Evolutionary conservation across 2,888 invertebrate genomes (phyloP), one percentile per base, ranked within the genome.

Genomic region (Drosophila birchii): DNA sequence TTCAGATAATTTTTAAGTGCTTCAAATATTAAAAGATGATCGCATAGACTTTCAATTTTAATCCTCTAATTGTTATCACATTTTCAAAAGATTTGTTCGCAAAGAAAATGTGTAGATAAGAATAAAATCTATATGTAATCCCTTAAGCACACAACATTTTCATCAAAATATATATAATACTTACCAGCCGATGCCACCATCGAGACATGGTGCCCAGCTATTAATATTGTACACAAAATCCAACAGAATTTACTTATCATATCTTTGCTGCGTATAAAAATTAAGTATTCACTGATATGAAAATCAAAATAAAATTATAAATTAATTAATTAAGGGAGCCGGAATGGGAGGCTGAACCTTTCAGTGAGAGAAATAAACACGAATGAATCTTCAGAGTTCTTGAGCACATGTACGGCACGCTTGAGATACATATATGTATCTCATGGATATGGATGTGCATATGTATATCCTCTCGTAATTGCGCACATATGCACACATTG

Each of bases 401-500:
- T 51, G 51, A 51, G 51, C 51, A 51, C 51, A 51, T 51, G 51
- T 51, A 51, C 34, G 51, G 51, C 51, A 51, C 51, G 51, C 51
- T 51, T 51, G 34, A 16, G 51, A 51, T 34, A 51, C 51, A 51
- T 34, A 51, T 34, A 51, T 34, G 49, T 51, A 34, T 45, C 44
- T 45, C 44, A 47, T 29, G 26, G 45, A 47, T 47, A 47, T n/a
- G 26, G 45, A 47, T 45, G 44, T 45, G 44, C 44, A 47, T 29
- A 26, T 47, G 45, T 47, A 26, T 47, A 47, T 47, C 45, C 26
- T 20, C 16, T 51, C 32, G 43, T 45, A 57, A 57, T 44, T 34
- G 45, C 43, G 45, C 57, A 57, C 44, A 57, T 57, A 57, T 44
- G 45, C 57, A 57, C 34, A 51, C 51, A 62, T 16, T 51, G 51